Conservation (phyloP, 2,888 invertebrate genomes). For the Amblyjoppa proteus region DNA sequence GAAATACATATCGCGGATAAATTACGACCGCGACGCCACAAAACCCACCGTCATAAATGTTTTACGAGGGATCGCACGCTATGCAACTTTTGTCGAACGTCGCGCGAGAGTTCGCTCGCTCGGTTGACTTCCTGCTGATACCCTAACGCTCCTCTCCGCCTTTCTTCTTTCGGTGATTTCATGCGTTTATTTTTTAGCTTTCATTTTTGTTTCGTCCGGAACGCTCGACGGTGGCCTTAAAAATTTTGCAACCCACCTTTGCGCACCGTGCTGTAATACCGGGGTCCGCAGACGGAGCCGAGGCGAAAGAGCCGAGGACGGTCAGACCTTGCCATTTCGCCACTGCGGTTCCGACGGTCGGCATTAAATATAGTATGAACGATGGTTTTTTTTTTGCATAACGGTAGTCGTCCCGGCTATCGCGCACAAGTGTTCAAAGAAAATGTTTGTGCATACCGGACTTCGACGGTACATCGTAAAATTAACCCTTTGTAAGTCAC, state of each 20-base stretch:
- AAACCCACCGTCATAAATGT: conserved; percentile 54
- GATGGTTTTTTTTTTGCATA: conserved; percentile 62
- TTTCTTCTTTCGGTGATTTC: conserved; percentile 36
- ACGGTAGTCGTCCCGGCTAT: conserved; percentile 48
- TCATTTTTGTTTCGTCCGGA: conserved; percentile 18
- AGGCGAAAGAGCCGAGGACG: conserved; percentile 23
- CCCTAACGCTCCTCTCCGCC: not conserved
- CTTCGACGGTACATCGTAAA: conserved; percentile 49
- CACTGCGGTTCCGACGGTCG: conserved; percentile 29
- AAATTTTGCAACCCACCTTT: conserved; percentile 40
- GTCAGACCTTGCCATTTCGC: conserved; percentile 2
- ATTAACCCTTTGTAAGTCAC: not conserved
- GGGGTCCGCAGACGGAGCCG: not conserved
- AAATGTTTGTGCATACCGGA: conserved; percentile 48
- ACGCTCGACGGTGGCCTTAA: conserved; percentile 37
- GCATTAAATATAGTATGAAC: conserved; percentile 37
- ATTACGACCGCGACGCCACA: conserved; percentile 38
- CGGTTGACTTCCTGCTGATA: conserved; percentile 37
- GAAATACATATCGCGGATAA: conserved; percentile 35
- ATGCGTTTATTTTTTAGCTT: conserved; percentile 30
- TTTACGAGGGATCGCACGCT: conserved; percentile 52
- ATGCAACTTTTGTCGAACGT: conserved; percentile 34
- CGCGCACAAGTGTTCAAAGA: conserved; percentile 50
- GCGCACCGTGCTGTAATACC: conserved; percentile 31
- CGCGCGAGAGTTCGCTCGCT: conserved; percentile 30